Percentiles rank a stretch among this genome's conserved stretches.
These are phyloP conservation scores for Hartigia nigra DNA, from an alignment of 2,888 invertebrate species.

Conservation along the genomic window DNA sequence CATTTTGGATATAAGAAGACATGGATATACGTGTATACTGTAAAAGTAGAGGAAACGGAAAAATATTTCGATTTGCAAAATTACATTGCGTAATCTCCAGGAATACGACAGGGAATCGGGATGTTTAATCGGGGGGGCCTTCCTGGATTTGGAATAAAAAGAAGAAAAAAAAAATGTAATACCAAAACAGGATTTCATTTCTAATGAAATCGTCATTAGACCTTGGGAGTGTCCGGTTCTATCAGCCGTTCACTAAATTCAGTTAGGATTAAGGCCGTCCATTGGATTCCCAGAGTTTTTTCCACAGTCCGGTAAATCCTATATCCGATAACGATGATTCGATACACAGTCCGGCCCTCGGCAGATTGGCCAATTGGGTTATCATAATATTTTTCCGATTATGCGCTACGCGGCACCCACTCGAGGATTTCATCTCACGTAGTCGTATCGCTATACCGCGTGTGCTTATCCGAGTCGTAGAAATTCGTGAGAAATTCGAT, in stretches of 20 bases:
- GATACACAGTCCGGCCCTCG: slow-evolving; percentile 45
- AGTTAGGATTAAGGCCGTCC: slow-evolving; percentile 54
- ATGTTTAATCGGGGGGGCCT: background rate
- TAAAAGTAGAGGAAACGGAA: background rate
- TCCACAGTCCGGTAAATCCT: slow-evolving; percentile 53
- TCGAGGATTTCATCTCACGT: slow-evolving; percentile 8
- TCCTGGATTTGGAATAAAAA: background rate
- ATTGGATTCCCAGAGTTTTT: slow-evolving; percentile 42
- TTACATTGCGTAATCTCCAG: background rate
- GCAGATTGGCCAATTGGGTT: slow-evolving; percentile 58
- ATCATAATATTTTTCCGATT: slow-evolving; percentile 64
- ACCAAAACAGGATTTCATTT: background rate
- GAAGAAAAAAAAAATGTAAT: background rate
- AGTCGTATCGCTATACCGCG: background rate
- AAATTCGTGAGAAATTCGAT: background rate
- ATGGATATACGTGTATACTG: background rate
- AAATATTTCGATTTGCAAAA: background rate
- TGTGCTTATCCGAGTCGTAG: background rate
- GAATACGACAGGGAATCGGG: background rate
- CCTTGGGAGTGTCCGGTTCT: slow-evolving; percentile 14
- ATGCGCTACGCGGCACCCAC: slow-evolving; percentile 24
- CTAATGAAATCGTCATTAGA: slow-evolving; percentile 58
- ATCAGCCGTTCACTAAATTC: slow-evolving; percentile 36
- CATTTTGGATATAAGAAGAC: background rate
- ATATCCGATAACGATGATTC: slow-evolving; percentile 64